These are phyloP conservation scores for Catamblyrhynchus diadema DNA, from an alignment of 2,797 vertebrate species.

Conservation along the genomic window DNA sequence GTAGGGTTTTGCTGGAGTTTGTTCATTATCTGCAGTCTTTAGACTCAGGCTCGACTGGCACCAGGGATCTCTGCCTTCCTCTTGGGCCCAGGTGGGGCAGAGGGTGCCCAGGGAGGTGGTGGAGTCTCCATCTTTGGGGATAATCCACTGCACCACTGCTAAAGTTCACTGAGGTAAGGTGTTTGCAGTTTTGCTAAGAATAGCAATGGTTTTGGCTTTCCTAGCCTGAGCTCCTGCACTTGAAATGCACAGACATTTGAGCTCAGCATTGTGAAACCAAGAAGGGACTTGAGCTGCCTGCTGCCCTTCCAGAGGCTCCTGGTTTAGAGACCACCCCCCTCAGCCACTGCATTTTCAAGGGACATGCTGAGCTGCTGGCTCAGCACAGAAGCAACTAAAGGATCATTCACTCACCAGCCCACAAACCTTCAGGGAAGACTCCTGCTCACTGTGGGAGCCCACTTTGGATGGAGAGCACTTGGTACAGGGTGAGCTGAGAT, in stretches of 20 bases:
- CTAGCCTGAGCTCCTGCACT: neutral
- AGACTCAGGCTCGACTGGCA: fast-evolving
- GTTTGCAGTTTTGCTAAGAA: neutral
- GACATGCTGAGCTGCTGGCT: neutral
- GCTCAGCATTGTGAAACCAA: neutral
- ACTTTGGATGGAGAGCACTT: neutral
- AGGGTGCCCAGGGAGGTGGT: neutral
- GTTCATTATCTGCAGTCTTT: neutral
- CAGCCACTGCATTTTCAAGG: neutral
- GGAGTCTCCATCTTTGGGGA: neutral
- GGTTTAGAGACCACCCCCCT: neutral
- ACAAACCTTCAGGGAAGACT: neutral
- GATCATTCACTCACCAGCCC: neutral
- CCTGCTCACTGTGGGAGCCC: neutral
- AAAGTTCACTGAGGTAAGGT: neutral
- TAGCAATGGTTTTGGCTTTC: neutral
- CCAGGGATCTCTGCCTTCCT: fast-evolving
- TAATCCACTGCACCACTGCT: neutral
- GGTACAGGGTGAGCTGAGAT: neutral
- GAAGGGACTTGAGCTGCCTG: neutral
- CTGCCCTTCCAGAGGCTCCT: neutral
- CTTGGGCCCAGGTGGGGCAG: neutral
- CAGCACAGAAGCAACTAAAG: neutral
- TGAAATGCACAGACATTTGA: neutral
- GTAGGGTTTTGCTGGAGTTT: neutral